Percentiles rank a stretch among this genome's conserved stretches.
Evolutionary conservation across 2,113 vertebrate species (phyloP).

Genomic region (Hippotragus niger): DNA sequence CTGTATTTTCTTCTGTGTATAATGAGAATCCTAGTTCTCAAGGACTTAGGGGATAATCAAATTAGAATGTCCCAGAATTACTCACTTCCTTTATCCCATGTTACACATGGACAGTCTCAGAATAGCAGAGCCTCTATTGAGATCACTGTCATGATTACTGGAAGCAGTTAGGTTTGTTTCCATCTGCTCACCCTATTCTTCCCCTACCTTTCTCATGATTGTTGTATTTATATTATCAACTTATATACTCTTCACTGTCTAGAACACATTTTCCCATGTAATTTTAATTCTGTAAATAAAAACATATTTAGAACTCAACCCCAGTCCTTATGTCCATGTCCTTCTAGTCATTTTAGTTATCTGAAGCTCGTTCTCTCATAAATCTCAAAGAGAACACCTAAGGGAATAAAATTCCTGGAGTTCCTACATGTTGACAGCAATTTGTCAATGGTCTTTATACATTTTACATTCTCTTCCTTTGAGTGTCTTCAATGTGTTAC

Average conservation of each 20-base stretch:
- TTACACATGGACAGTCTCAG: not conserved
- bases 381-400: not conserved
- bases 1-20: not conserved
- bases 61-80: not conserved
- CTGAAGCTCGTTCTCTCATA: not conserved
- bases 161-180: not conserved
- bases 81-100: not conserved
- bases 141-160: not conserved
- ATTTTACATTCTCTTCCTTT: not conserved
- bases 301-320: not conserved
- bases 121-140: not conserved
- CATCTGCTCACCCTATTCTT: not conserved
- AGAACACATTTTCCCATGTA: not conserved
- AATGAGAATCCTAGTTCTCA: not conserved
- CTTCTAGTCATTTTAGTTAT: not conserved
- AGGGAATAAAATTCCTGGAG: not conserved
- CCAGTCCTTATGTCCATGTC: not conserved
- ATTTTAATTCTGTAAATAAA: not conserved
- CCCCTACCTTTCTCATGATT: not conserved
- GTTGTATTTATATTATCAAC: not conserved
- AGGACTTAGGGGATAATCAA: not conserved
- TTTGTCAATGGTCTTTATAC: not conserved
- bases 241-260: not conserved
- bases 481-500: not conserved
- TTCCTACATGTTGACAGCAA: not conserved